These are phyloP conservation scores for Neosilurus mollespiculum DNA, from an alignment of 2,797 vertebrate species.

Conservation along the genomic window DNA sequence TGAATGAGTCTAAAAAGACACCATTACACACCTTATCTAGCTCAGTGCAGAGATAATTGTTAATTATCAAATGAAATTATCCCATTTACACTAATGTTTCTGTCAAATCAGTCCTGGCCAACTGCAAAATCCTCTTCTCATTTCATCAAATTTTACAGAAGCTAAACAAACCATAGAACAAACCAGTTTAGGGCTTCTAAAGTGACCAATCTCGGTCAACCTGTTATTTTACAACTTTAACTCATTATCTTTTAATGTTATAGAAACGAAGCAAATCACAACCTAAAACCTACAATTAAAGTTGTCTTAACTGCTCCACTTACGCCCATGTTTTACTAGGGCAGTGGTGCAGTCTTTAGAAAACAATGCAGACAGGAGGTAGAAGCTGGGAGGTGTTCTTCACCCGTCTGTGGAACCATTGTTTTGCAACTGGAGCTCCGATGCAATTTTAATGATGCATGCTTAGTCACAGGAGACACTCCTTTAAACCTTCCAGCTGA, in stretches of 20 bases:
- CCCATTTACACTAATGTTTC: not conserved
- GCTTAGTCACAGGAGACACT: conserved; percentile 47
- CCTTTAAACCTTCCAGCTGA: conserved; percentile 37
- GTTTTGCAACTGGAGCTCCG: conserved; percentile 42
- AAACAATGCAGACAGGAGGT: conserved; percentile 20
- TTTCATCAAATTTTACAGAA: not conserved
- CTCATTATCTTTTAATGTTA: not conserved
- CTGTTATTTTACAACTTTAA: not conserved
- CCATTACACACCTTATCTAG: too few relatives aligned
- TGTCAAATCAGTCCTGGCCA: not conserved
- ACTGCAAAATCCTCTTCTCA: not conserved
- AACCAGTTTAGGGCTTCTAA: not conserved
- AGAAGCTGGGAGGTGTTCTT: conserved; percentile 22
- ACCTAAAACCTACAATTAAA: not conserved
- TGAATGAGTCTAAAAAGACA: too few relatives aligned
- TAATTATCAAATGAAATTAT: not conserved
- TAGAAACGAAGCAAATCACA: not conserved
- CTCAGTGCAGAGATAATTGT: too few relatives aligned
- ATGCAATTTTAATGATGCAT: conserved; percentile 44
- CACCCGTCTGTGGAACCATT: conserved; percentile 15
- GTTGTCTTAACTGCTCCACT: not conserved
- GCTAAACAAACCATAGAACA: not conserved
- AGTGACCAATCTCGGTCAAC: not conserved
- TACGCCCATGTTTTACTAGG: not conserved
- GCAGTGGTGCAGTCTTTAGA: conserved; percentile 2